Evolutionary conservation across 2,113 vertebrate genomes (phyloP).

Genomic region (Pachycephala philippinensis): DNA sequence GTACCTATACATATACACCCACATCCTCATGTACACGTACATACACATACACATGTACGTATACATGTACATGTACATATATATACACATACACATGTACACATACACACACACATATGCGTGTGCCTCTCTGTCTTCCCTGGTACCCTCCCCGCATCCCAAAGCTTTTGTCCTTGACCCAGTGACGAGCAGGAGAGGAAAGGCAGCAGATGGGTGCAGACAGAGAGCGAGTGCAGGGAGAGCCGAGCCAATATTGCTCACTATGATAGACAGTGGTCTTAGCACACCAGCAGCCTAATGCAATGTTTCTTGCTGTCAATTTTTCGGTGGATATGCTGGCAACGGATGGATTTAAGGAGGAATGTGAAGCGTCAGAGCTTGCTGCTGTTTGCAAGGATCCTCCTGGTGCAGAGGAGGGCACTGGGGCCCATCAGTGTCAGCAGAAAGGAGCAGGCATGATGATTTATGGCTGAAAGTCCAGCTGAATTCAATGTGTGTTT

Average conservation of each 20-base stretch:
- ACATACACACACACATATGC: no score
- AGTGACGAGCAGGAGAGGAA: not conserved
- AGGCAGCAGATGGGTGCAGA: slow-evolving; percentile 59
- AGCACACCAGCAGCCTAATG: slow-evolving; percentile 60
- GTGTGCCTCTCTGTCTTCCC: not conserved
- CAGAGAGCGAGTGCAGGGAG: not conserved
- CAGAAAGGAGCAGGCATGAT: not conserved
- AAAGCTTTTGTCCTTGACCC: slow-evolving; percentile 36
- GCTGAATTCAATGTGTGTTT: not conserved
- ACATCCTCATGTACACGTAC: not conserved
- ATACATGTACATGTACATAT: rapidly evolving
- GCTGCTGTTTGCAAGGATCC: not conserved
- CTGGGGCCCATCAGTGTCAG: rapidly evolving
- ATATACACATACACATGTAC: rapidly evolving
- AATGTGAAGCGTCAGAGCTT: not conserved
- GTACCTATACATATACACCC: no score
- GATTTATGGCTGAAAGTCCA: not conserved
- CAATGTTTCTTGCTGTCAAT: not conserved
- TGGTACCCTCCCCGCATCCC: not conserved
- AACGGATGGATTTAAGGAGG: slow-evolving; percentile 44
- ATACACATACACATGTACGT: rapidly evolving
- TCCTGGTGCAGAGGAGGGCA: not conserved
- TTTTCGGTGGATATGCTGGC: not conserved
- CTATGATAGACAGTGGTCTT: slow-evolving; percentile 61
- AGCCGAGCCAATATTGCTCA: slow-evolving; percentile 53